Evolutionary conservation across 2,888 invertebrate genomes (phyloP).

Genomic region (Eupelmus urozonus): DNA sequence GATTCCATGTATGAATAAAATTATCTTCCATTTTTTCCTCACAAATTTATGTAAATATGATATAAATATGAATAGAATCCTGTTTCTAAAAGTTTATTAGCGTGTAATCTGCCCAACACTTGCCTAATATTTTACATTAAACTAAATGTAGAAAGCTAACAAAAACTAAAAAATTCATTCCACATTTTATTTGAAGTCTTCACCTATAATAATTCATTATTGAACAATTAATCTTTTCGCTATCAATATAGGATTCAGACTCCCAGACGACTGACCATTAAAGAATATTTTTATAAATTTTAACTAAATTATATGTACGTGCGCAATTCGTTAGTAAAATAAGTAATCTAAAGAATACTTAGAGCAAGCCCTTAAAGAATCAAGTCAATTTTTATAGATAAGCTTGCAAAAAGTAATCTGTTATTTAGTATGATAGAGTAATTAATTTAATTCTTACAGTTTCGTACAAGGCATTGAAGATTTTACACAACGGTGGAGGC

Average conservation of each 20-base stretch:
- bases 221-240: conserved; percentile 33
- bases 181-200: conserved; percentile 26
- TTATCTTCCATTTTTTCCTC: too few relatives aligned
- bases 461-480: conserved; percentile 46
- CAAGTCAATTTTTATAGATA: conserved; percentile 15
- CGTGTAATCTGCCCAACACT: conserved; percentile 35
- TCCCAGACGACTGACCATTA: conserved; percentile 34
- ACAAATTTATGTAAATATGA: neutral
- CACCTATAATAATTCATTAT: conserved; percentile 11
- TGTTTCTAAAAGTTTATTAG: conserved; percentile 30
- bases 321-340: conserved; percentile 24
- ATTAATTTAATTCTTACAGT: conserved; percentile 40
- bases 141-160: conserved; percentile 21
- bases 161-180: conserved; percentile 38
- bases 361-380: conserved; percentile 16
- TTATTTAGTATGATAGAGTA: conserved; percentile 43
- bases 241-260: conserved; percentile 27
- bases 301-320: conserved; percentile 50
- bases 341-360: conserved; percentile 24
- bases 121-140: conserved; percentile 44
- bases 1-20: conserved; percentile 15
- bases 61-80: neutral
- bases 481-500: conserved; percentile 55
- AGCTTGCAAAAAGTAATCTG: conserved; percentile 44
- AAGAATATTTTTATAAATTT: conserved; percentile 56